These are phyloP conservation scores for Darevskia mixta DNA, from an alignment of 2,797 vertebrate species.

Conservation along the genomic window DNA sequence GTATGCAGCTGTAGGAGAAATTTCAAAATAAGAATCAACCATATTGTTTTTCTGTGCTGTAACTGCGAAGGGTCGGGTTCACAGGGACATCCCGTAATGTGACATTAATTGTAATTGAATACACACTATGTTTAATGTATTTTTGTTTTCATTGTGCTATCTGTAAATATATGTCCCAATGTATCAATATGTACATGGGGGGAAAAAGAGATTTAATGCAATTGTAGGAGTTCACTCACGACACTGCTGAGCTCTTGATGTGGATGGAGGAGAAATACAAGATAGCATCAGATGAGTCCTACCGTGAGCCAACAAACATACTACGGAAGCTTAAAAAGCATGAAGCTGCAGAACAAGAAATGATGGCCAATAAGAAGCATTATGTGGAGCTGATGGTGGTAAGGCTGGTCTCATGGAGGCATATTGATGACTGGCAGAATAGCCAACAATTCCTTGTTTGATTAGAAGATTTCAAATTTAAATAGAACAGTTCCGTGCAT, in stretches of 20 bases:
- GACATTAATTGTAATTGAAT: no score
- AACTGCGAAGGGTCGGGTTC: neutral
- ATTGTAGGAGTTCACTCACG: constrained; percentile 86
- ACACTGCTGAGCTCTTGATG: constrained; percentile 84
- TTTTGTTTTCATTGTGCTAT: no score
- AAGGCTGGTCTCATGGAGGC: constrained; percentile 28
- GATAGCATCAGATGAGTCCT: constrained; percentile 85
- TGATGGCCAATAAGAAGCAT: constrained; percentile 84
- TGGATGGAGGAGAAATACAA: constrained; percentile 92
- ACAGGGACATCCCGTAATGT: no score
- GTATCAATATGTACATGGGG: neutral
- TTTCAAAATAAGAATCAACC: neutral
- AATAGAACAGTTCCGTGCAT: neutral
- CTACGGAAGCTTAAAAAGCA: constrained; percentile 86
- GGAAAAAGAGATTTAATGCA: neutral
- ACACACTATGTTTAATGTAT: no score
- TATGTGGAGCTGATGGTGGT: constrained; percentile 84
- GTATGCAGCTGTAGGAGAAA: neutral
- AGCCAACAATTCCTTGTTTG: neutral
- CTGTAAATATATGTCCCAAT: no score
- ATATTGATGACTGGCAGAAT: neutral
- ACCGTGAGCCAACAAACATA: constrained; percentile 83
- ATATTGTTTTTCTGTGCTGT: neutral
- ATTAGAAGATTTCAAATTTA: neutral
- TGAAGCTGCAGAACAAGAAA: constrained; percentile 85